Base-by-base conservation (phyloP, 2,888 invertebrate genomes). In the Meta bourneti region DNA sequence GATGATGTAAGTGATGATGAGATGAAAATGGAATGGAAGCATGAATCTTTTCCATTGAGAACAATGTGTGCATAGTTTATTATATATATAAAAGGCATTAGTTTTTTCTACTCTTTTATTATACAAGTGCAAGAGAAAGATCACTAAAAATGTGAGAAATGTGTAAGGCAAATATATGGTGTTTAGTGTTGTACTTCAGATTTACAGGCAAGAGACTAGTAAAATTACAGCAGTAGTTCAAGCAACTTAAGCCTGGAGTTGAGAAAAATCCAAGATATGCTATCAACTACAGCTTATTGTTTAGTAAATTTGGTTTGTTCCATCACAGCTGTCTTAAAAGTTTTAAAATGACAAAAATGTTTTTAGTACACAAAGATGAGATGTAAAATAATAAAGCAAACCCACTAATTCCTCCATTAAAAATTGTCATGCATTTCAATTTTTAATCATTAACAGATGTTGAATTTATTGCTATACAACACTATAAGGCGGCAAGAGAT, bases 381-480 rank as follows among this genome's bases (percentile, higher is more conserved):
- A n/a, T n/a, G n/a, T n/a, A n/a, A 34, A 61, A 61, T 61, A 16
- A 61, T 61, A 61, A 61, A 16, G 61, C 34, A 34, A 61, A 61
- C 0, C 11, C 9, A 61, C 13, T 61, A 61, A 61, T 61, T 61
- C 61, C 19, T 7, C 11, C 34, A 19, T 74, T 19, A 7, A 74
- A 74, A n/a, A 74, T 20, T 6, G 20, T 74, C 20, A n/a, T 74
- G 69, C 11, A 80, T 4, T 20, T 61, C 20, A 9, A 81, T 69
- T 69, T 34, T 16, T 19, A 61, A n/a, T 69, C 34, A 69, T 69
- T 61, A 61, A 81, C 61, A 52, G 7, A 54, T 51, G 51, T 52
- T 80, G 61, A 71, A 19, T 61, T 84, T 90, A 90, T 90, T 90
- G 90, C 90, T 90, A 72, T 72, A 19, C 72, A 84, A 72, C 20